Conservation (phyloP, 2,113 vertebrate genomes). For the Muscicapa adusta region DNA sequence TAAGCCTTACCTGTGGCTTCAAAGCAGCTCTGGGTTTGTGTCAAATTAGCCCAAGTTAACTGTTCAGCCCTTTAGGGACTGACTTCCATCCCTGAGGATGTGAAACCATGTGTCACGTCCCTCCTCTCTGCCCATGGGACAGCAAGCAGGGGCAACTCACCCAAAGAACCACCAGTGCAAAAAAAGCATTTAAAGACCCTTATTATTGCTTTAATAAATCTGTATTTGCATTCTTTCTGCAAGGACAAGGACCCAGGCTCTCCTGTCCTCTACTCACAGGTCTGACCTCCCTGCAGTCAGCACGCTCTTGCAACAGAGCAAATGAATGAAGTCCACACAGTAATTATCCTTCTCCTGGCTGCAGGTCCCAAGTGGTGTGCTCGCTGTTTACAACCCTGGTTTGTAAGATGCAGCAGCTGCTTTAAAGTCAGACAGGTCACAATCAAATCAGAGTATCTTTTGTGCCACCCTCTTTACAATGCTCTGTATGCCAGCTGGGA, state of each 20-base stretch:
- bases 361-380: background rate
- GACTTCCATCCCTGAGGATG: background rate
- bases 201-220: slow-evolving; percentile 71
- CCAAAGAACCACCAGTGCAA: slow-evolving; percentile 47
- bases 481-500: background rate
- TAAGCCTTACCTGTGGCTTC: background rate
- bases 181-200: slow-evolving; percentile 49
- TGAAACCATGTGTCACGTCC: background rate
- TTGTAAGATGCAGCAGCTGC: background rate
- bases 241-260: background rate
- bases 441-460: background rate
- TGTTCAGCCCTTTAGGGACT: background rate
- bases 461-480: background rate
- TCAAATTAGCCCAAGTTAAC: background rate
- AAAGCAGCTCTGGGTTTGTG: background rate
- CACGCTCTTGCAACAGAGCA: background rate
- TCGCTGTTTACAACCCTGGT: background rate
- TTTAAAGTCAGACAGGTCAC: slow-evolving; percentile 16
- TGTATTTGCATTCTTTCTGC: slow-evolving; percentile 22
- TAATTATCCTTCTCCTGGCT: background rate
- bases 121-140: background rate
- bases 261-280: background rate
- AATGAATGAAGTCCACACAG: slow-evolving; percentile 10
- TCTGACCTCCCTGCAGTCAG: slow-evolving; percentile 33
- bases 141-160: background rate